Conservation (phyloP, 1,140 invertebrate species). For the Antheraea pernyi region DNA sequence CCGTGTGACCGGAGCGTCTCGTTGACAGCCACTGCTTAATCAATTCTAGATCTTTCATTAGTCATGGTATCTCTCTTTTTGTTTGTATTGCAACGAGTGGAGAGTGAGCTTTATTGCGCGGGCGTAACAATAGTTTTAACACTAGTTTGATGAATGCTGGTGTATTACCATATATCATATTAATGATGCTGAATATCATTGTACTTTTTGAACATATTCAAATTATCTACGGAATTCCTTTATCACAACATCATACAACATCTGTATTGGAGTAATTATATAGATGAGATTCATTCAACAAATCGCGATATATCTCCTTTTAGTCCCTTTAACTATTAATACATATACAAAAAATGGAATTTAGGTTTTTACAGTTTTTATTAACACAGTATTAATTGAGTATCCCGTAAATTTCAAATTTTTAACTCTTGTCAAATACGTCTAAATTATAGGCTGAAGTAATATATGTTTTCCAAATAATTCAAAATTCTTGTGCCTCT, state of each 20-base stretch:
- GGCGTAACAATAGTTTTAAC: constrained; percentile 11
- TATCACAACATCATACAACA: no score
- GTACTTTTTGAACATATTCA: no score
- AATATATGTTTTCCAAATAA: no score
- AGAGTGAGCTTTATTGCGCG: constrained; percentile 7
- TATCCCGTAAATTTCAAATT: no score
- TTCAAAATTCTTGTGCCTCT: background rate
- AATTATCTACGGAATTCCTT: no score
- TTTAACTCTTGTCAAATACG: no score
- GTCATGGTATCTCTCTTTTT: constrained; percentile 54
- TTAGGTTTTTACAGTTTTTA: no score
- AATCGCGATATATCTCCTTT: no score
- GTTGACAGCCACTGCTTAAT: constrained; percentile 61
- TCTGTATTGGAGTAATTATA: background rate
- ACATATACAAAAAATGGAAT: no score
- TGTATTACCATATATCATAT: background rate
- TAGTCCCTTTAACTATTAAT: no score
- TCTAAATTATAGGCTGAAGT: no score
- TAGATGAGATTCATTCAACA: background rate
- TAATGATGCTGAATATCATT: background rate
- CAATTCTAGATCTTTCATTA: constrained; percentile 64
- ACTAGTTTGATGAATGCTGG: background rate
- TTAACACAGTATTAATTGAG: no score
- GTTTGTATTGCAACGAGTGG: constrained; percentile 27
- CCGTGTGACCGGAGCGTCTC: constrained; percentile 28